phyloP scores from a whole-genome alignment of 1,140 invertebrate genomes.

The Hypothenemus hampei region DNA sequence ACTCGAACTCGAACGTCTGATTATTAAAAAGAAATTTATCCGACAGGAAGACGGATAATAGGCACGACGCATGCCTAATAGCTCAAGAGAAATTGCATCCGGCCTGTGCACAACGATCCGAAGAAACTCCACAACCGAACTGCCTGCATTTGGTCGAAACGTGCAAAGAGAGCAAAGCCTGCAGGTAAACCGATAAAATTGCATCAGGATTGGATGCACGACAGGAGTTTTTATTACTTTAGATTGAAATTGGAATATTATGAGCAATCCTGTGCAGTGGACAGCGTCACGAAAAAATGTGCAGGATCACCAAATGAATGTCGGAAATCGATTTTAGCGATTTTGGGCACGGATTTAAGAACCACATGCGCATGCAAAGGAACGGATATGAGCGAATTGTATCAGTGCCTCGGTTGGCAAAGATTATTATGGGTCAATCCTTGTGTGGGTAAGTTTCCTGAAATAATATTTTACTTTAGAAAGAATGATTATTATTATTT shows the following conservation, averaged over 20 bases:
- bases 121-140: conserved; percentile 66
- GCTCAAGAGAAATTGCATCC: conserved; percentile 85
- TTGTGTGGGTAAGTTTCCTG: conserved; percentile 72
- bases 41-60: conserved; percentile 71
- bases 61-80: conserved; percentile 76
- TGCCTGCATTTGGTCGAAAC: conserved; percentile 74
- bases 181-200: conserved; percentile 53
- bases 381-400: conserved; percentile 72
- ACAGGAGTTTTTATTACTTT: conserved; percentile 27
- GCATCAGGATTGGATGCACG: not conserved
- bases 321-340: conserved; percentile 74
- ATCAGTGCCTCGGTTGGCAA: conserved; percentile 85
- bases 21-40: conserved; percentile 13
- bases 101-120: conserved; percentile 72
- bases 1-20: too few relatives aligned
- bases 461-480: not conserved
- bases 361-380: conserved; percentile 81
- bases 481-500: not conserved
- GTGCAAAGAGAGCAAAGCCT: conserved; percentile 68
- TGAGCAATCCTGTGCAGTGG: conserved; percentile 85
- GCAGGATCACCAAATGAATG: conserved; percentile 77
- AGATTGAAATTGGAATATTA: conserved; percentile 77
- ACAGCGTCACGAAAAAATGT: conserved; percentile 81
- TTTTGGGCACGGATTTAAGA: conserved; percentile 77
- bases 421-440: conserved; percentile 86